Percentiles rank a stretch among this genome's conserved stretches.
phyloP scores from a whole-genome alignment of 2,888 invertebrate species.

The Amorpha juglandis region DNA sequence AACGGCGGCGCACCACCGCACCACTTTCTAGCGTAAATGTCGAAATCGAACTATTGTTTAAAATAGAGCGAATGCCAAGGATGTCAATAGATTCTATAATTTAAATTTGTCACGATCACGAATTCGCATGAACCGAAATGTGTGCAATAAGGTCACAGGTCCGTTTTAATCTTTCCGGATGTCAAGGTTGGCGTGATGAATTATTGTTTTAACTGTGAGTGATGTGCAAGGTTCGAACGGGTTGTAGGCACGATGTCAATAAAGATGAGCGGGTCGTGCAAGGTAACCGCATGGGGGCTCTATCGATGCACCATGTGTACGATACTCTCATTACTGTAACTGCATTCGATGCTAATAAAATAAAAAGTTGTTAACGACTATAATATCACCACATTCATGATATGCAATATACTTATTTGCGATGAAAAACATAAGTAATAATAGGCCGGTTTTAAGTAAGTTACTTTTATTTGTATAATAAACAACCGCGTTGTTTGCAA shows the following conservation, averaged over 20 bases:
- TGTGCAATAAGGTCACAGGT: constrained; percentile 59
- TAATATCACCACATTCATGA: background rate
- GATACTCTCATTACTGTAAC: constrained; percentile 37
- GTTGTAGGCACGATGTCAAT: constrained; percentile 18
- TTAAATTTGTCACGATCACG: constrained; percentile 75
- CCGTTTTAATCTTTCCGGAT: constrained; percentile 51
- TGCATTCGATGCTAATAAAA: constrained; percentile 42
- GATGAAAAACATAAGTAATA: background rate
- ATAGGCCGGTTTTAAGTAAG: constrained; percentile 2
- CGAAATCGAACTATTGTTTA: constrained; percentile 61
- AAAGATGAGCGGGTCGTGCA: constrained; percentile 26
- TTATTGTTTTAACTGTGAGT: constrained; percentile 38
- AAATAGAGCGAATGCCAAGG: constrained; percentile 74
- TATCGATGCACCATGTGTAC: constrained; percentile 60
- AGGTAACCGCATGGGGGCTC: constrained; percentile 62
- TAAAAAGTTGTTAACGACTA: constrained; percentile 8
- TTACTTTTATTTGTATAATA: constrained; percentile 18
- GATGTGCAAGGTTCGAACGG: constrained; percentile 34
- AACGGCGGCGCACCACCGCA: constrained; percentile 30
- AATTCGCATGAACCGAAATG: constrained; percentile 56
- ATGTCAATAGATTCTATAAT: constrained; percentile 67
- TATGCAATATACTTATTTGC: background rate
- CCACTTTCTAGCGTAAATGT: constrained; percentile 43
- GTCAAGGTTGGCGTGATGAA: constrained; percentile 45
- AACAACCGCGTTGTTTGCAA: constrained; percentile 3